Conservation (phyloP, 2,888 invertebrate species). For the Exephanes ischioxanthus region DNA sequence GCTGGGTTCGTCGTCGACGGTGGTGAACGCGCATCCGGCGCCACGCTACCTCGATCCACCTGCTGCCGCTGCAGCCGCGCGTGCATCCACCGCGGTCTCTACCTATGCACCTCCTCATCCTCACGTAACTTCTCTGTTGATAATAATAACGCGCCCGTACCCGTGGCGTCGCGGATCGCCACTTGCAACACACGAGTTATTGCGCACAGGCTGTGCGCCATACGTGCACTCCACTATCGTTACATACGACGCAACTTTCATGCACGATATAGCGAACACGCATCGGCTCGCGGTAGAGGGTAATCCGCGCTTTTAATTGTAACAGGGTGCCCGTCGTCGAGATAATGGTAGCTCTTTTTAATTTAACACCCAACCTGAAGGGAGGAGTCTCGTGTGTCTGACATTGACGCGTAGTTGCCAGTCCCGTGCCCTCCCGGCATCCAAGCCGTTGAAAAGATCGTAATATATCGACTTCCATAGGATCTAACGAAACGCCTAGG, state of each 20-base stretch:
- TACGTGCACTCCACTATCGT: background rate
- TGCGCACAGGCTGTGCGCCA: slow-evolving; percentile 34
- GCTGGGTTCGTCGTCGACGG: slow-evolving; percentile 51
- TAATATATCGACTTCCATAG: background rate
- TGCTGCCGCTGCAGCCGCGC: slow-evolving; percentile 71
- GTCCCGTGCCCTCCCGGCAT: background rate
- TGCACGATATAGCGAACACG: slow-evolving; percentile 2
- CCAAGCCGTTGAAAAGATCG: background rate
- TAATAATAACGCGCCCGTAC: slow-evolving; percentile 56
- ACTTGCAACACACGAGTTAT: slow-evolving; percentile 62
- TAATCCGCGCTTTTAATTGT: background rate
- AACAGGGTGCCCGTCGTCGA: background rate
- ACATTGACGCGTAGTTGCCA: background rate
- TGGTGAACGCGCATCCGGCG: slow-evolving; percentile 79
- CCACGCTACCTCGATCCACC: slow-evolving; percentile 82
- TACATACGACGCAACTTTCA: background rate
- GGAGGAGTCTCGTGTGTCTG: background rate
- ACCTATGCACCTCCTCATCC: slow-evolving; percentile 50
- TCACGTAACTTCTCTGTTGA: slow-evolving; percentile 50
- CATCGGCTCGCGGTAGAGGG: background rate
- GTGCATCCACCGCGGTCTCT: slow-evolving; percentile 51
- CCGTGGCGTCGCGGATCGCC: slow-evolving; percentile 60
- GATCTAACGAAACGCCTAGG: background rate
- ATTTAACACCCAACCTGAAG: background rate
- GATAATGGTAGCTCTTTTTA: background rate